Base-by-base conservation (phyloP, 2,113 vertebrate genomes). In the Asarcornis scutulata region DNA sequence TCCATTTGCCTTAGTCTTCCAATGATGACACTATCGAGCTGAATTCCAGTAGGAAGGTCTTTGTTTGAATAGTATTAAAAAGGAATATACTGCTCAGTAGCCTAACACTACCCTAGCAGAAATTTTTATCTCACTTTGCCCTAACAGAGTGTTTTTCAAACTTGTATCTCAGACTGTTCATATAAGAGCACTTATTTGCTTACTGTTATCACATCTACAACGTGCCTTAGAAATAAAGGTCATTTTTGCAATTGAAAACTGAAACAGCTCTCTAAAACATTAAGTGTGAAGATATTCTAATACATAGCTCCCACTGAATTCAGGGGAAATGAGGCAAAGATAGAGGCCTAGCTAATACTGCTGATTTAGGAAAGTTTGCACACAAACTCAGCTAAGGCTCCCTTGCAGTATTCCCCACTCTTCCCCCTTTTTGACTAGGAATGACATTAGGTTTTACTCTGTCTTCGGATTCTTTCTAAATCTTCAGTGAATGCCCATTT, bases 361-460 rank as follows among this genome's bases (percentile, higher is more conserved):
- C 0, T 56, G 38, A 69, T 17, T 27, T 23, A 56, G 12, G 31
- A 79, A 88, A 48, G 42, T 42, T 36, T 7, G 23, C 21, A 76
- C 11, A 34, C 0, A 2, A 58, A 31, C 82, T 82, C 78, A 78
- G 1, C 27, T 46, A 12, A 92, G 56, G 14, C 25, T 36, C 60
- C 67, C 64, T 32, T 2, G 1, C 27, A 89, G 17, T 16, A 52
- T 26, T 38, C 1, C 25, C 27, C 2, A 0, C 13, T 25, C 12
- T 1, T 1, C 3, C 6, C 20, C 13, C 8, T 46, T 32, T 11
- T 38, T 62, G 60, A 93, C 5, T 52, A 77, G 53, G 55, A 92
- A 89, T 5, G 2, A 16, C 6, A 17, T 29, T 4, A 81, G 25
- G 9, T 79, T 89, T 85, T 3, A 42, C 4, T 67, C 2, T 1